Evolutionary conservation across 2,797 vertebrate species (phyloP).

Genomic region (Xenentodon cancila): DNA sequence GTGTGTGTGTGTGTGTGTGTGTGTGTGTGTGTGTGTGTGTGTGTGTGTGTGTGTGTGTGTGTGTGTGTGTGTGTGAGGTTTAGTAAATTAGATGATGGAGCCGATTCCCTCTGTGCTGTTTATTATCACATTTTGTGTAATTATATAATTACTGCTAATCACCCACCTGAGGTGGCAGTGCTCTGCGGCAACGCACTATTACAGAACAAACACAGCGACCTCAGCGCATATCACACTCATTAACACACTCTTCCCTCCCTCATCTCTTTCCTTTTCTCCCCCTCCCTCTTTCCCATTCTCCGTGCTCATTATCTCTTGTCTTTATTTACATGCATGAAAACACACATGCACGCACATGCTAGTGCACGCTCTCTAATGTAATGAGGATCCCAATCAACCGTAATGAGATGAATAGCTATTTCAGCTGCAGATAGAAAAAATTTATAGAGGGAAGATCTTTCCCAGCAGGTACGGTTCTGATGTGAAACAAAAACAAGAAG

Average conservation of each 20-base stretch:
- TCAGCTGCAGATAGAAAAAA: constrained; percentile 54
- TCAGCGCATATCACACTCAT: constrained; percentile 80
- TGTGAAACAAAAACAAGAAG: constrained; percentile 66
- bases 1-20: no score
- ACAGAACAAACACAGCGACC: constrained; percentile 82
- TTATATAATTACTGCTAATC: constrained; percentile 88
- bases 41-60: no score
- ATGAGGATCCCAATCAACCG: constrained; percentile 72
- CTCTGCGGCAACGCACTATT: constrained; percentile 79
- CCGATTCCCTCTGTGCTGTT: constrained; percentile 83
- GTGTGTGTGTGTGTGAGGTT: no score
- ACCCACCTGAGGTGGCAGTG: constrained; percentile 86
- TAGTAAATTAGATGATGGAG: constrained; percentile 68
- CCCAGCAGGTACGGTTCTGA: constrained; percentile 72
- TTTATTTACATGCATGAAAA: constrained; percentile 80
- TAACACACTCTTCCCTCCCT: constrained; percentile 76
- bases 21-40: no score
- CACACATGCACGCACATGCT: constrained; percentile 66
- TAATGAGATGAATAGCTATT: constrained; percentile 74
- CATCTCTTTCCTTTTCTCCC: constrained; percentile 39
- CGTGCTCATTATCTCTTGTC: constrained; percentile 76
- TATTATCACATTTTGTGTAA: constrained; percentile 88
- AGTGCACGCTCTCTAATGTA: constrained; percentile 54
- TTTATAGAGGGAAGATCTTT: constrained; percentile 60
- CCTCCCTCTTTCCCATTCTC: constrained; percentile 54